Percentiles rank a stretch among this genome's conserved stretches.
Evolutionary conservation across 2,113 vertebrate genomes (phyloP).

Genomic region (rabbit (Oryctolagus cuniculus)): mOryCun1.1 NC_091435.1:147856501-147857000

Average conservation of each 20-base stretch:
- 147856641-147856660: background rate
- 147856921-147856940: background rate
- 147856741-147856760: background rate
- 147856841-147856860: background rate
- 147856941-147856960: background rate
- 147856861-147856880: background rate
- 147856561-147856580: background rate
- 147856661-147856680: background rate
- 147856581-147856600: background rate
- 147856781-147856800: background rate
- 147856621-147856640: background rate
- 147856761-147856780: background rate
- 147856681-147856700: background rate
- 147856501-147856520: background rate
- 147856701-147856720: background rate
- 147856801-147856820: background rate
- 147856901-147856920: background rate
- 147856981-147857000: background rate
- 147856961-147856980: background rate
- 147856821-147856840: background rate
- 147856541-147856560: background rate
- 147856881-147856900: background rate
- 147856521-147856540: conserved; percentile 15
- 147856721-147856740: background rate
- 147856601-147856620: background rate